Percentiles rank a stretch among this genome's conserved stretches.
These are phyloP conservation scores for Platycheirus albimanus DNA, from an alignment of 2,888 invertebrate genomes.

Conservation along the genomic window DNA sequence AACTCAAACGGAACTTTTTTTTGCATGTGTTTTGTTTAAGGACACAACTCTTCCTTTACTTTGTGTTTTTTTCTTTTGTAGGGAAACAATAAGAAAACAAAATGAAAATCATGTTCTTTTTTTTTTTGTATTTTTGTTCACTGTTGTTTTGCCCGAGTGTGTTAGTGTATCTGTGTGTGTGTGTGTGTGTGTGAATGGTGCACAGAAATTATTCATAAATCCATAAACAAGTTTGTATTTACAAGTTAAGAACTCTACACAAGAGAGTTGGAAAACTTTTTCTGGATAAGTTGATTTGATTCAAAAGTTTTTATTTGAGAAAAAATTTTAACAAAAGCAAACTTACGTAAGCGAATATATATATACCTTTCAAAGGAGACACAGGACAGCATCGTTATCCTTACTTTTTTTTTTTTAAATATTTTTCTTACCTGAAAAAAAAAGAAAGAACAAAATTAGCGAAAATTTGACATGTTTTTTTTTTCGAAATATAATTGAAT, in stretches of 20 bases:
- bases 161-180: too few species aligned
- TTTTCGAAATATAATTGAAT: neutral
- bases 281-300: neutral
- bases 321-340: neutral
- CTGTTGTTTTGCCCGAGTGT: too few species aligned
- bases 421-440: constrained; percentile 29
- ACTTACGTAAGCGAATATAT: neutral
- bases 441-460: neutral
- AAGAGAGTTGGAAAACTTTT: neutral
- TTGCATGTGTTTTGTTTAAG: neutral
- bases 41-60: constrained; percentile 10
- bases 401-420: neutral
- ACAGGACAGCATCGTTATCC: neutral
- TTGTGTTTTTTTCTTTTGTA: neutral
- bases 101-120: too few species aligned
- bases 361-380: neutral
- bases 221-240: neutral
- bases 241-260: neutral
- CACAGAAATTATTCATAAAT: neutral
- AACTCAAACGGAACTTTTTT: too few species aligned
- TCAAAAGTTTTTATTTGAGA: neutral
- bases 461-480: neutral
- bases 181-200: too few species aligned
- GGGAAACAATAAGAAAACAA: too few species aligned
- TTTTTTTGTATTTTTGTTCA: too few species aligned